Conservation (phyloP, 2,113 vertebrate genomes). For the Salvator merianae region DNA sequence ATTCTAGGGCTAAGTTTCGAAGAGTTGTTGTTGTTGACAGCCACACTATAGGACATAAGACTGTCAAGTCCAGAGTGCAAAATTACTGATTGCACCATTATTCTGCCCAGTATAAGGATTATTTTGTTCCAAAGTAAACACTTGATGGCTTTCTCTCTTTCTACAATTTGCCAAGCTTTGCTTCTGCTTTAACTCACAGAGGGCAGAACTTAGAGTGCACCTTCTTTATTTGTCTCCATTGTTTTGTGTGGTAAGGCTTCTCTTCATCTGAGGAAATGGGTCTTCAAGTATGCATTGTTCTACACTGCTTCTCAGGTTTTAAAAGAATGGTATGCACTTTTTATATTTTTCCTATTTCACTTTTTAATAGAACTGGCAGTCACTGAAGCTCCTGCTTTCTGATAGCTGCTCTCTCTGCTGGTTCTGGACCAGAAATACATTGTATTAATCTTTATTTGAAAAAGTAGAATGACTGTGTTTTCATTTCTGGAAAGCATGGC, state of each 20-base stretch:
- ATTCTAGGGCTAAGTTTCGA: no score
- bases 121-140: neutral
- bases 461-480: no score
- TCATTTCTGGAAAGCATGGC: no score
- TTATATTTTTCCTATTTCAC: neutral
- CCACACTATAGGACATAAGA: no score
- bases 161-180: neutral
- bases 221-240: neutral
- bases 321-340: neutral
- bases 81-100: neutral
- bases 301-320: neutral
- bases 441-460: no score
- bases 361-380: neutral
- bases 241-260: neutral
- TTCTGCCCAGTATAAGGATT: neutral
- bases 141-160: neutral
- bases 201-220: neutral
- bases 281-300: neutral
- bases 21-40: no score
- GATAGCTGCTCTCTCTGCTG: neutral
- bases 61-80: no score
- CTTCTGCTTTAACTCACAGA: neutral
- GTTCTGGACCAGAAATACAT: neutral
- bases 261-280: neutral
- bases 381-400: neutral